Evolutionary conservation across 2,797 vertebrate genomes (phyloP), one percentile per base, ranked within the genome.

Genomic region (Artibeus lituratus): DNA sequence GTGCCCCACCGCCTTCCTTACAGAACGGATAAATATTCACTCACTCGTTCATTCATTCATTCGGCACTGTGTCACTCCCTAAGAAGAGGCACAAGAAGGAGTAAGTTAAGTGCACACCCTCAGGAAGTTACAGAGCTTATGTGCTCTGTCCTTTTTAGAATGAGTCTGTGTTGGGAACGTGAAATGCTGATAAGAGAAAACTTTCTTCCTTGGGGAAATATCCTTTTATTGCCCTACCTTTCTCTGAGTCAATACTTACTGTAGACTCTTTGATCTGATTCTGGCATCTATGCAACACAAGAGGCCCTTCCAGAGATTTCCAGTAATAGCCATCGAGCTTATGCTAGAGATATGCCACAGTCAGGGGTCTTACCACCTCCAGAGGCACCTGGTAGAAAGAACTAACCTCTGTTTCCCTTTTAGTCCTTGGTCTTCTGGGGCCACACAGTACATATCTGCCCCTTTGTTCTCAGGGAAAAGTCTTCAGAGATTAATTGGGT

Each of bases 171-270:
- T 82, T 89, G 90, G 82, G 88, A 96, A 94, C 47, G 69, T 26
- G 11, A 83, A 84, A 69, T 78, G 81, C 81, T 92, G 77, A 91
- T 73, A 85, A 16, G 55, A 86, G 90, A 95, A 92, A 57, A 65
- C 44, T 19, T 74, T 53, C 16, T 85, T 90, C 84, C 22, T 85
- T 39, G 24, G 90, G 81, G 81, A 96, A 94, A 90, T 70, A 59
- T 26, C 26, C 5, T 91, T 93, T 67, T 42, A 69, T 44, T 39
- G 47, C 59, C 42, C 88, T 83, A 44, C 49, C 57, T 94, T 82
- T 93, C 77, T 59, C 83, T 78, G 90, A 96, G 94, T 92, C 87
- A 94, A 29, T 47, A 65, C 72, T 96, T 96, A 85, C 87, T 26
- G 15, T 69, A 87, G 81, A 65, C n/a, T 51, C 29, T 55, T 10